Conservation (phyloP, 2,888 invertebrate genomes). For the Cacoxenus indagator region DNA sequence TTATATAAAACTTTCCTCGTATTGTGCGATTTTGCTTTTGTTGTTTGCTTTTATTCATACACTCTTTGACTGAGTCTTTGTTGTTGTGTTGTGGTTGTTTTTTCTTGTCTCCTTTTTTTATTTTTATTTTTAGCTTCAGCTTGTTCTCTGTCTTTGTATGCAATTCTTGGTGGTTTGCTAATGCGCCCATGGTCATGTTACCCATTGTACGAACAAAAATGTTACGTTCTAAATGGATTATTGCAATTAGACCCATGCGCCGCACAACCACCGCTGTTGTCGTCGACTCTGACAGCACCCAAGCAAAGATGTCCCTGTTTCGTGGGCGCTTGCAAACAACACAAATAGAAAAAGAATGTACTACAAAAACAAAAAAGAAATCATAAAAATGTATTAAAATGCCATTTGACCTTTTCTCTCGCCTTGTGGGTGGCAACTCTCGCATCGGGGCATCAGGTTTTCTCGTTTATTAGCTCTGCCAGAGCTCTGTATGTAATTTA, state of each 20-base stretch:
- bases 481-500: conserved; percentile 38
- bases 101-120: conserved; percentile 32
- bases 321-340: neutral
- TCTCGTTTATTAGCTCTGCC: neutral
- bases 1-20: conserved; percentile 30
- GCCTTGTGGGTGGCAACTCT: conserved; percentile 47
- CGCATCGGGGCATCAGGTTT: neutral
- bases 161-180: conserved; percentile 13
- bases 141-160: too few species aligned
- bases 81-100: too few species aligned
- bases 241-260: conserved; percentile 65
- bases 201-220: conserved; percentile 43
- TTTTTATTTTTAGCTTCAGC: conserved; percentile 27
- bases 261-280: neutral
- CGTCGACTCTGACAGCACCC: too few species aligned
- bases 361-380: conserved; percentile 14
- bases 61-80: conserved; percentile 48
- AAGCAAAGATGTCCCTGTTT: neutral
- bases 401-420: conserved; percentile 52
- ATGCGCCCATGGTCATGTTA: conserved; percentile 36
- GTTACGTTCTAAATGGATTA: conserved; percentile 69
- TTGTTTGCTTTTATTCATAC: conserved; percentile 43
- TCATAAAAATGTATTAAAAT: conserved; percentile 36
- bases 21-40: conserved; percentile 39
- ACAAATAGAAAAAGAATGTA: neutral